These are phyloP conservation scores for Drosophila sturtevanti DNA, from an alignment of 1,140 invertebrate genomes.

Conservation along the genomic window DNA sequence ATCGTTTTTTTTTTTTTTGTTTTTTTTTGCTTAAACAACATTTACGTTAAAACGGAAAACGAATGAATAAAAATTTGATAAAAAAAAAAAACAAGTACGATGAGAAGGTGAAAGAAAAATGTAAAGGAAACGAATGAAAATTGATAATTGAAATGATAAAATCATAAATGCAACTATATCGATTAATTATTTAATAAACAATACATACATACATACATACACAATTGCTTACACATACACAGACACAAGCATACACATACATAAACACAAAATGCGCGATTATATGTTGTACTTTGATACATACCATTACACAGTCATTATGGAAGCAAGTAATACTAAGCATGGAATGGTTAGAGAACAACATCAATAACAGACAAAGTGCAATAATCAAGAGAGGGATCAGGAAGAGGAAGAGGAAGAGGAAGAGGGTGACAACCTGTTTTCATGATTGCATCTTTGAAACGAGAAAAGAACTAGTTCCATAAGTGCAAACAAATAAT, in stretches of 20 bases:
- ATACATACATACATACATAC: constrained; percentile 38
- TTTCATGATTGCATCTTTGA: too few species aligned
- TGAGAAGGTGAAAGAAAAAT: too few species aligned
- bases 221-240: constrained; percentile 49
- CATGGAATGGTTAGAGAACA: not conserved
- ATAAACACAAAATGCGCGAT: constrained; percentile 40
- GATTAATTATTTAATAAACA: constrained; percentile 19
- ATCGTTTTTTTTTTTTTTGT: constrained; percentile 45
- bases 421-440: too few species aligned
- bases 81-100: constrained; percentile 4
- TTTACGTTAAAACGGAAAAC: constrained; percentile 11
- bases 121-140: too few species aligned
- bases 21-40: constrained; percentile 38
- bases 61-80: not conserved
- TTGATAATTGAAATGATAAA: too few species aligned
- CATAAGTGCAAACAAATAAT: too few species aligned
- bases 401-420: too few species aligned
- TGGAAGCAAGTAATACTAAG: not conserved
- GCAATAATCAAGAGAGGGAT: not conserved
- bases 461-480: too few species aligned
- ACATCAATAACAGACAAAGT: too few species aligned
- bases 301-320: constrained; percentile 6
- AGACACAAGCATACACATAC: constrained; percentile 60
- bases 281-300: constrained; percentile 27
- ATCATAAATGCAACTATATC: constrained; percentile 25